A percentile compares a stretch with the other conserved stretches of the same genome.
phyloP scores from a whole-genome alignment of 2,797 vertebrate species.

The Ctenopoma kingsleyae region DNA sequence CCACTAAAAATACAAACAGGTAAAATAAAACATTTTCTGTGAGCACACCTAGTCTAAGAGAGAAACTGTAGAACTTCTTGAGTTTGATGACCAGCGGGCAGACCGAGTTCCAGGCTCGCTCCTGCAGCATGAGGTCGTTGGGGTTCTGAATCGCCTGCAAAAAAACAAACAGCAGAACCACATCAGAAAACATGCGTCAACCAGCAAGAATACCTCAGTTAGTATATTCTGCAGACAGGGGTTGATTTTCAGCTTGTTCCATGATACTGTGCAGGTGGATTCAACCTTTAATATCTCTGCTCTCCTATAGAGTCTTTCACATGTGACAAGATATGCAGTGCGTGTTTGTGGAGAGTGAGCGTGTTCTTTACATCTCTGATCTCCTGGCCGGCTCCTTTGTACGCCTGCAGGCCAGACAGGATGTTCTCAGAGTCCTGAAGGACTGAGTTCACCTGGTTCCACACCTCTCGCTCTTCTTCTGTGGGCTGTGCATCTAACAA shows the following conservation, averaged over 20 bases:
- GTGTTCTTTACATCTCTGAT: conserved; percentile 92
- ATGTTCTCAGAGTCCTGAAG: conserved; percentile 98
- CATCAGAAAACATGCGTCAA: neutral
- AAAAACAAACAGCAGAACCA: neutral
- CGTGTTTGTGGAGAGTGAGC: neutral
- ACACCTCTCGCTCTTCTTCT: conserved; percentile 93
- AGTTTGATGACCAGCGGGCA: conserved; percentile 96
- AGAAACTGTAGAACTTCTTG: conserved; percentile 97
- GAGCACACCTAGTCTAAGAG: conserved; percentile 90
- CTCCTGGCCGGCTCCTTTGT: conserved; percentile 98
- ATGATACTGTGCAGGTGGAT: neutral
- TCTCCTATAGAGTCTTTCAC: too few species aligned
- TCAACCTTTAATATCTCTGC: neutral
- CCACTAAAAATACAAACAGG: neutral
- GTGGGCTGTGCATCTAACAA: conserved; percentile 96
- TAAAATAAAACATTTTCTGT: neutral
- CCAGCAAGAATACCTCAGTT: neutral
- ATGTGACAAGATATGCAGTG: neutral
- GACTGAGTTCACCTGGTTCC: conserved; percentile 97
- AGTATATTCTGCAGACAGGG: neutral
- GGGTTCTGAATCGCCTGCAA: conserved; percentile 97
- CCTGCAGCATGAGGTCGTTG: conserved; percentile 92
- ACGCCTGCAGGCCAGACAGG: conserved; percentile 93
- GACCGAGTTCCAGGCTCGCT: conserved; percentile 96
- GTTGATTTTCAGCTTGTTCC: neutral